Conservation (phyloP, 2,888 invertebrate species). For the Pecten maximus region DNA sequence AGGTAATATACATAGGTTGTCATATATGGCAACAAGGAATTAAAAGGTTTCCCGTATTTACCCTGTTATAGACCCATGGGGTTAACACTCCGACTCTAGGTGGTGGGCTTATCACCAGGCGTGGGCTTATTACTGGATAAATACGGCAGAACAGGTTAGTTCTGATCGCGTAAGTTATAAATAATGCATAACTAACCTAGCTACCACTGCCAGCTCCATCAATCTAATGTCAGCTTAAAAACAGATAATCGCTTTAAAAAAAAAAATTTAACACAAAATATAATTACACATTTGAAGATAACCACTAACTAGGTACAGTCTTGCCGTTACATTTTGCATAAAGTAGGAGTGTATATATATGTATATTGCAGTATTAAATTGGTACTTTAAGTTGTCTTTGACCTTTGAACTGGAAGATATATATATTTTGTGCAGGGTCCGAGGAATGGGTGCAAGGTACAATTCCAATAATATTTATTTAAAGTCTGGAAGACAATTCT, state of each 20-base stretch:
- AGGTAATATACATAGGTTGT: neutral
- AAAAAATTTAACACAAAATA: neutral
- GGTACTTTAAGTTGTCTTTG: conserved; percentile 7
- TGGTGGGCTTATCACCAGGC: too few relatives aligned
- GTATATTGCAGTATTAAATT: neutral
- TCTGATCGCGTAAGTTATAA: too few relatives aligned
- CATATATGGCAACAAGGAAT: neutral
- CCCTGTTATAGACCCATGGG: too few relatives aligned
- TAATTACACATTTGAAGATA: neutral
- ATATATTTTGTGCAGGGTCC: conserved; percentile 16
- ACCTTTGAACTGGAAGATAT: neutral
- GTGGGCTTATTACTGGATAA: too few relatives aligned
- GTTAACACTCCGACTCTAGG: too few relatives aligned
- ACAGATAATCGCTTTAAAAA: neutral
- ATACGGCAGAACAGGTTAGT: too few relatives aligned
- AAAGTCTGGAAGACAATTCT: conserved; percentile 5
- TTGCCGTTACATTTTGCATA: neutral
- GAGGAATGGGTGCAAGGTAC: neutral
- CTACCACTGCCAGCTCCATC: neutral
- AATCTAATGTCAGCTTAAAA: neutral
- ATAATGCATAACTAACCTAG: too few relatives aligned
- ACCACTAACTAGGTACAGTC: neutral
- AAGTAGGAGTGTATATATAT: neutral
- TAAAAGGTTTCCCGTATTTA: too few relatives aligned
- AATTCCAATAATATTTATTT: conserved; percentile 14